phyloP scores from a whole-genome alignment of 1,140 invertebrate genomes.

The Drosophila nikananu region DNA sequence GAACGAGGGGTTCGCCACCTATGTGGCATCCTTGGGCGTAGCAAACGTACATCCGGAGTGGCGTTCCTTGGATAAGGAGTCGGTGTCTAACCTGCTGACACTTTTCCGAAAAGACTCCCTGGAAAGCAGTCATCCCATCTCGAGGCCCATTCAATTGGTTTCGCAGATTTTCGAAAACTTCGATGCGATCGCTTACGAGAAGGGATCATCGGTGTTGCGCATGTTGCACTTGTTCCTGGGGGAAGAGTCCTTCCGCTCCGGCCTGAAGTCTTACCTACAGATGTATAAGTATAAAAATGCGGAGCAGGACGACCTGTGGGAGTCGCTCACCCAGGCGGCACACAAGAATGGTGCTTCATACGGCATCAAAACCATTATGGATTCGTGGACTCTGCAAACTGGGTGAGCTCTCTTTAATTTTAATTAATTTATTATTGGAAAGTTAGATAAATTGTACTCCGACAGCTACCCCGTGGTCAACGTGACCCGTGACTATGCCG shows the following conservation, averaged over 20 bases:
- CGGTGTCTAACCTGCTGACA: conserved; percentile 86
- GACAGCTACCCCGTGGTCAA: conserved; percentile 90
- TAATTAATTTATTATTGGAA: too few species aligned
- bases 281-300: conserved; percentile 89
- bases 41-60: conserved; percentile 87
- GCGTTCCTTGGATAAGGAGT: conserved; percentile 88
- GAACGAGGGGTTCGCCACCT: conserved; percentile 94
- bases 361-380: conserved; percentile 89
- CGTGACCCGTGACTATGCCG: conserved; percentile 87
- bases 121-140: conserved; percentile 88
- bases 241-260: conserved; percentile 89
- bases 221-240: conserved; percentile 96
- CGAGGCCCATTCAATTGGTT: conserved; percentile 87
- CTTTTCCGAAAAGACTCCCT: conserved; percentile 87
- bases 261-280: conserved; percentile 89
- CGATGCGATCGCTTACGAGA: conserved; percentile 94
- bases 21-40: conserved; percentile 87
- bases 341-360: conserved; percentile 85
- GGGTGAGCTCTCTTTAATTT: conserved; percentile 82
- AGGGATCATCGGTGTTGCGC: conserved; percentile 92
- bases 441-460: too few species aligned
- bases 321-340: conserved; percentile 88
- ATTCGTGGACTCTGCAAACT: conserved; percentile 93
- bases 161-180: conserved; percentile 94
- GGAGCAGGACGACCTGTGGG: conserved; percentile 93